phyloP scores from a whole-genome alignment of 1,140 invertebrate genomes.

The Dendroctonus ponderosae region DNA sequence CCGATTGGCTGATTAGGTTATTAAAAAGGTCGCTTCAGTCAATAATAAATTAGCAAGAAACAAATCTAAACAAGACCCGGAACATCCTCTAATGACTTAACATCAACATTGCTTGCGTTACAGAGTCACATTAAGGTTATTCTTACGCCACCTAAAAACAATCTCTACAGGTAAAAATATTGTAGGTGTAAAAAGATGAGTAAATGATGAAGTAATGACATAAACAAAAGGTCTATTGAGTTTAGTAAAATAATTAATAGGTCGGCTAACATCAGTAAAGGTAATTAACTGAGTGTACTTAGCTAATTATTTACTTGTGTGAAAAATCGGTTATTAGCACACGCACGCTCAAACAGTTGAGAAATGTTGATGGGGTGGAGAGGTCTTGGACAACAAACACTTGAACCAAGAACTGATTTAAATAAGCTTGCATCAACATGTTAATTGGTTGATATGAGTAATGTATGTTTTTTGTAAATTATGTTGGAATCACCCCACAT shows the following conservation, averaged over 20 bases:
- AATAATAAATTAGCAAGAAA: neutral
- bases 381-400: too few relatives aligned
- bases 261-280: neutral
- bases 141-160: neutral
- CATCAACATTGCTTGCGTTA: neutral
- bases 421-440: too few relatives aligned
- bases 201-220: neutral
- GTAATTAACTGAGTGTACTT: neutral
- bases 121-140: slow-evolving; percentile 1
- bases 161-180: neutral
- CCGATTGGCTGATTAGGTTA: neutral
- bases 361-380: too few relatives aligned
- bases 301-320: too few relatives aligned
- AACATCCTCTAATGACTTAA: neutral
- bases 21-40: neutral
- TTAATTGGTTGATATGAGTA: too few relatives aligned
- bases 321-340: too few relatives aligned
- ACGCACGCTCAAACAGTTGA: too few relatives aligned
- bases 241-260: neutral
- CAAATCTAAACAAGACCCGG: neutral
- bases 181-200: neutral
- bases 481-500: too few relatives aligned
- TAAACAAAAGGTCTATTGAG: neutral
- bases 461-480: too few relatives aligned
- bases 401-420: too few relatives aligned